phyloP scores from a whole-genome alignment of 2,113 vertebrate species.

The Brevimyrus niger region DNA sequence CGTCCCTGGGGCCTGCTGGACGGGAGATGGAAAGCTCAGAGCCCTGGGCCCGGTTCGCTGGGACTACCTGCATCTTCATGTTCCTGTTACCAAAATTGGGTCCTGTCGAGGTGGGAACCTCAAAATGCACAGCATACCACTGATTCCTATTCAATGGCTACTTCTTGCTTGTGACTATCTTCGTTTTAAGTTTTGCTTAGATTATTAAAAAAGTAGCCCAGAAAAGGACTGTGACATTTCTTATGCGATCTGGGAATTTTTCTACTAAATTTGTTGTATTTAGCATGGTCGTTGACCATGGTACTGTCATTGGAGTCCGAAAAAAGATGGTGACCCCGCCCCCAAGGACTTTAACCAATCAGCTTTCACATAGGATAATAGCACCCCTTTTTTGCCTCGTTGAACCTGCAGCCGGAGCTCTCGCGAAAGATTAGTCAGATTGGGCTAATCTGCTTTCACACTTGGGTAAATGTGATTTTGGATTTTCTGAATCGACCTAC shows the following conservation, averaged over 20 bases:
- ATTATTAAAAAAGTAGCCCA: neutral
- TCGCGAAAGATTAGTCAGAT: neutral
- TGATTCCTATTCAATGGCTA: neutral
- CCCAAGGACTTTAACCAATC: neutral
- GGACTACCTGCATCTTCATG: neutral
- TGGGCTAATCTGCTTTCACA: constrained; percentile 7
- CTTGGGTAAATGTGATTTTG: neutral
- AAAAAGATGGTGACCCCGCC: neutral
- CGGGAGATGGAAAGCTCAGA: too few relatives aligned
- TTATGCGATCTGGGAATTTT: neutral
- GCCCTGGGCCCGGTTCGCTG: neutral
- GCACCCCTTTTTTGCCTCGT: neutral
- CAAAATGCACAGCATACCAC: neutral
- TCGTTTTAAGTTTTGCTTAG: neutral
- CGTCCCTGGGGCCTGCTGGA: neutral
- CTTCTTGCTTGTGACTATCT: neutral
- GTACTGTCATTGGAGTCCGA: neutral
- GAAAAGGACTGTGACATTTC: neutral
- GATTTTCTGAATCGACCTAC: neutral
- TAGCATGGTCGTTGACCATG: too few relatives aligned
- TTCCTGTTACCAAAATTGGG: neutral
- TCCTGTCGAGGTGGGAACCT: neutral
- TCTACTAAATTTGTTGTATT: neutral
- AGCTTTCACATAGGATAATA: neutral
- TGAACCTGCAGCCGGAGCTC: neutral